phyloP scores from a whole-genome alignment of 2,113 vertebrate species.

The Merops nubicus region DNA sequence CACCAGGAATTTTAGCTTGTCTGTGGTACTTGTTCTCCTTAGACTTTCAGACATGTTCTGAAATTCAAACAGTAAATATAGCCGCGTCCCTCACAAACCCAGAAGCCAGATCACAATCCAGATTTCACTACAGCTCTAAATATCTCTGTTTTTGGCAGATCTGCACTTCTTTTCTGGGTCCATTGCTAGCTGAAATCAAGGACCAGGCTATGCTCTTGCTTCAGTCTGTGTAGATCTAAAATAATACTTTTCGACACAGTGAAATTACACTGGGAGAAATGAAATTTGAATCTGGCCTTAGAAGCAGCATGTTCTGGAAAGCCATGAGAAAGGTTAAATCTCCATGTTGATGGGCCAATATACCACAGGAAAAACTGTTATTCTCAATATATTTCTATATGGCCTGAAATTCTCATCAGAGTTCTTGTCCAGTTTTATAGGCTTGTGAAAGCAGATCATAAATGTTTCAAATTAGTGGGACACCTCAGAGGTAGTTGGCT shows the following conservation, averaged over 20 bases:
- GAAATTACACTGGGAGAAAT: background rate
- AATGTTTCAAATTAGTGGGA: constrained; percentile 14
- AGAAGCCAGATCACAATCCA: background rate
- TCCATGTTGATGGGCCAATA: background rate
- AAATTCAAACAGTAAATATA: background rate
- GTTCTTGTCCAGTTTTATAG: background rate
- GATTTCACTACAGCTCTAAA: background rate
- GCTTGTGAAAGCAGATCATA: constrained; percentile 24
- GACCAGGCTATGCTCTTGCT: background rate
- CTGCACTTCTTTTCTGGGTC: background rate
- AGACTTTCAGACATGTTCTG: background rate
- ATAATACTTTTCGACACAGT: background rate
- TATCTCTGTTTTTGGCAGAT: background rate
- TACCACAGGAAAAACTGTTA: background rate
- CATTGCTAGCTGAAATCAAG: background rate
- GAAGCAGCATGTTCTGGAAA: background rate
- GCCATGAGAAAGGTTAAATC: background rate
- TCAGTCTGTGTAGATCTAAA: background rate
- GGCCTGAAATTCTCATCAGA: constrained; percentile 37
- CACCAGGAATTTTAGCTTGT: background rate
- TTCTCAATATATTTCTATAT: background rate
- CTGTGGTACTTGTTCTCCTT: background rate
- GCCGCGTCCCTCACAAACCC: background rate
- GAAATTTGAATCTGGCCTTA: background rate
- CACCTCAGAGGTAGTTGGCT: constrained; percentile 8